Percentiles rank a stretch among this genome's conserved stretches.
phyloP scores from a whole-genome alignment of 2,888 invertebrate genomes.

The Eupeodes luniger region DNA sequence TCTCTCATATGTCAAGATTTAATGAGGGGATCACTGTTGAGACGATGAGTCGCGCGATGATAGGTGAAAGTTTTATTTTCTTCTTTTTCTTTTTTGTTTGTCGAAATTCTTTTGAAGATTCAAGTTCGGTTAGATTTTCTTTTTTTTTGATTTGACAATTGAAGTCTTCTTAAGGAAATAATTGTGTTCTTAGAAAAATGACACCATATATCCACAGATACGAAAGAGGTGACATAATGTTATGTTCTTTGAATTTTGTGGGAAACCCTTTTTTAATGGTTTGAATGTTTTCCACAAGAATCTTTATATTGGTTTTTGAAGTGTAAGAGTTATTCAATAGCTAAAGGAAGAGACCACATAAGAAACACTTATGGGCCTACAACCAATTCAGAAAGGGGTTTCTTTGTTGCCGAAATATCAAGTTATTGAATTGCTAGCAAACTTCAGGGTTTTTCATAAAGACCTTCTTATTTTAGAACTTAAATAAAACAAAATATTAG shows the following conservation, averaged over 20 bases:
- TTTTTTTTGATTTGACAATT: not conserved
- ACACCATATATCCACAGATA: constrained; percentile 4
- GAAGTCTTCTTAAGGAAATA: not conserved
- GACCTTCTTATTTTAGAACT: too few species aligned
- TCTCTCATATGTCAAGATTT: constrained; percentile 27
- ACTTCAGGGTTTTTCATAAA: too few species aligned
- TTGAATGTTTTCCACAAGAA: too few species aligned
- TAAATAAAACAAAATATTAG: too few species aligned
- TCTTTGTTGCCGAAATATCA: too few species aligned
- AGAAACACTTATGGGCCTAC: too few species aligned
- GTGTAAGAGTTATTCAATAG: too few species aligned
- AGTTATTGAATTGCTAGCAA: too few species aligned
- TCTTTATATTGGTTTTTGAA: too few species aligned
- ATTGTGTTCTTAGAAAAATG: constrained; percentile 26
- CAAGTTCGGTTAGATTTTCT: not conserved
- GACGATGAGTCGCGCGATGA: constrained; percentile 59
- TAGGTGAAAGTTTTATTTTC: constrained; percentile 66
- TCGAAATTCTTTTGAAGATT: constrained; percentile 9
- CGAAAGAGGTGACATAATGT: not conserved
- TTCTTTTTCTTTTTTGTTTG: constrained; percentile 9
- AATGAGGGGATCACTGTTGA: constrained; percentile 62
- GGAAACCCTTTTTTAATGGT: not conserved
- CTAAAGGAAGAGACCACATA: too few species aligned
- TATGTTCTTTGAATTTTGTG: not conserved
- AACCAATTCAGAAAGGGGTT: too few species aligned